These are phyloP conservation scores for Henricia sp. DNA, from an alignment of 53 echinoderm and acorn worm species.

Conservation along the genomic window DNA sequence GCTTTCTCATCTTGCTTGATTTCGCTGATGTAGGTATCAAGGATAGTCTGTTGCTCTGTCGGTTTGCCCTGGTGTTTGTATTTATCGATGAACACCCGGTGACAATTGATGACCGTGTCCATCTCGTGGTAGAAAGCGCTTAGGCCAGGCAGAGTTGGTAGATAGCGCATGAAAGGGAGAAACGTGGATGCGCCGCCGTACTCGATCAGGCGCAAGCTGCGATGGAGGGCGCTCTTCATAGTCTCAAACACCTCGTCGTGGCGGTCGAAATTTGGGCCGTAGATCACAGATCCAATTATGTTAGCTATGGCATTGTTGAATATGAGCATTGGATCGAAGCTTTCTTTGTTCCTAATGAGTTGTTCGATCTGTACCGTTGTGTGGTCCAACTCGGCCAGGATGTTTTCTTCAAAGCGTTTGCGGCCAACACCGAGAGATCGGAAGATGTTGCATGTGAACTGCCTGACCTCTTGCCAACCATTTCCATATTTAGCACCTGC, in stretches of 20 bases:
- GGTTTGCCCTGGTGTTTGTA: background rate
- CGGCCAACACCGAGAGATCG: conserved; percentile 2
- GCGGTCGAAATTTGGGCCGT: conserved; percentile 23
- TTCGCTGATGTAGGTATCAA: conserved; percentile 65
- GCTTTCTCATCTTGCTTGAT: background rate
- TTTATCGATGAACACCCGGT: conserved; percentile 51
- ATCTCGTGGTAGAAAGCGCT: conserved; percentile 53
- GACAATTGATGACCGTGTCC: conserved; percentile 51
- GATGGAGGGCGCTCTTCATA: conserved; percentile 21
- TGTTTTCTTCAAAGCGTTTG: conserved; percentile 1
- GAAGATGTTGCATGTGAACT: conserved; percentile 17
- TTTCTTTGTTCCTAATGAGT: background rate
- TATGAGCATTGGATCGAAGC: conserved; percentile 11
- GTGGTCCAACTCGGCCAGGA: conserved; percentile 31
- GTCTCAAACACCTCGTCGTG: background rate
- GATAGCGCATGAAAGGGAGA: conserved; percentile 62
- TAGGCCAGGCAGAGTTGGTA: conserved; percentile 49
- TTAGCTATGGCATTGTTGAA: conserved; percentile 37
- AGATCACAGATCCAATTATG: conserved; percentile 39
- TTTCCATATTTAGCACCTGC: conserved; percentile 32
- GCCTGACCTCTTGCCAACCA: conserved; percentile 26
- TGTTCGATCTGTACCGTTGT: conserved; percentile 3
- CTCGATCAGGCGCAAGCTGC: conserved; percentile 13
- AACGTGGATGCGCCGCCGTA: conserved; percentile 36
- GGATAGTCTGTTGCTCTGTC: conserved; percentile 18